phyloP scores from a whole-genome alignment of 2,888 invertebrate species.

The Epinotia brunnichana region DNA sequence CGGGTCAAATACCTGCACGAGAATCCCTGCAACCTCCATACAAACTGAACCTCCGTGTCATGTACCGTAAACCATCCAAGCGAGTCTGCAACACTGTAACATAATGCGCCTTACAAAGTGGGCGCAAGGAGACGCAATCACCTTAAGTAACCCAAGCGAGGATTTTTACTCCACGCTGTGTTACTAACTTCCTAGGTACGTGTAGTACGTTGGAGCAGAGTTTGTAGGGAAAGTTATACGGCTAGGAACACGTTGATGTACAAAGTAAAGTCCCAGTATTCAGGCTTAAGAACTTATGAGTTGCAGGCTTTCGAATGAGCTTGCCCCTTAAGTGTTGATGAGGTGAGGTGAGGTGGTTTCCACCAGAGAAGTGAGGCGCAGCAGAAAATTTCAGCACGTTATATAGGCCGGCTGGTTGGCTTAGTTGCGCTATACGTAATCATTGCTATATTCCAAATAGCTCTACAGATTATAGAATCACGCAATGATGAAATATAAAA shows the following conservation, averaged over 20 bases:
- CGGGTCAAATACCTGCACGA: constrained; percentile 6
- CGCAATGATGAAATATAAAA: no score
- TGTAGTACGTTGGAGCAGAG: neutral
- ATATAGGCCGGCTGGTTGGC: no score
- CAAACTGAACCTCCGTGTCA: constrained; percentile 3
- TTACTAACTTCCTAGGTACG: neutral
- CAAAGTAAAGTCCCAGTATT: neutral
- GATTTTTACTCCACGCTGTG: constrained; percentile 7
- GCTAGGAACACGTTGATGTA: neutral
- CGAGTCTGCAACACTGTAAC: constrained; percentile 31
- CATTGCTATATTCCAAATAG: no score
- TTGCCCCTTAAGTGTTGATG: neutral
- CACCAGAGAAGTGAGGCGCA: neutral
- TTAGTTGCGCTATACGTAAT: no score
- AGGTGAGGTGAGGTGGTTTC: neutral
- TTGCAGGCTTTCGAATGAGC: neutral
- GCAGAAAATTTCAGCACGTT: neutral
- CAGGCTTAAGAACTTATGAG: neutral
- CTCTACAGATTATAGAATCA: no score
- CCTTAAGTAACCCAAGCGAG: constrained; percentile 37
- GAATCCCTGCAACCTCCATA: constrained; percentile 6
- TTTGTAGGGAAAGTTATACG: constrained; percentile 8
- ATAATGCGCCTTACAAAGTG: constrained; percentile 31
- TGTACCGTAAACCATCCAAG: constrained; percentile 27
- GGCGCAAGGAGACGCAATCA: constrained; percentile 21